Evolutionary conservation across 2,888 invertebrate species (phyloP).

Genomic region (Cheilosia urbana): DNA sequence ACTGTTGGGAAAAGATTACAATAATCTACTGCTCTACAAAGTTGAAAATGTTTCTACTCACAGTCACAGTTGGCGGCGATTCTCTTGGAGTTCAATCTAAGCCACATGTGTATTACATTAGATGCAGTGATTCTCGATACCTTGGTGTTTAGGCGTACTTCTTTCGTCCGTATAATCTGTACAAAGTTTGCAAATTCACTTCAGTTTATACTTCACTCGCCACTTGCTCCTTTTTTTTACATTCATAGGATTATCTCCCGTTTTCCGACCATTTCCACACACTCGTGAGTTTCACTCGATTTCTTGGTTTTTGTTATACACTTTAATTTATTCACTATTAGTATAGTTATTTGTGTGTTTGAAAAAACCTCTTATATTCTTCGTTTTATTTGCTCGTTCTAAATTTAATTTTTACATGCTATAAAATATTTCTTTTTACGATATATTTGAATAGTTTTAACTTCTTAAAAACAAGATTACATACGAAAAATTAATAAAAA

Average conservation of each 20-base stretch:
- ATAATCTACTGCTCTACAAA: too few species aligned
- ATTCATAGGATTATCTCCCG: neutral
- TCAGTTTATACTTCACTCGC: too few species aligned
- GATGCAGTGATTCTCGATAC: too few species aligned
- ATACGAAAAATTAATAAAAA: conserved; percentile 22
- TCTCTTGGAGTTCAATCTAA: too few species aligned
- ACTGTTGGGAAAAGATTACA: too few species aligned
- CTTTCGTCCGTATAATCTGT: too few species aligned
- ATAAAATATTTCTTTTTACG: conserved; percentile 28
- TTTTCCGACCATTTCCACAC: conserved; percentile 14
- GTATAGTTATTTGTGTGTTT: conserved; percentile 8
- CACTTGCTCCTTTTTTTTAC: too few species aligned
- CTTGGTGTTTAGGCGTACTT: too few species aligned
- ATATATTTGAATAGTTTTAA: conserved; percentile 29
- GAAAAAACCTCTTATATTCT: conserved; percentile 9
- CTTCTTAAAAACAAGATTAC: conserved; percentile 25
- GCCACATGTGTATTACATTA: too few species aligned
- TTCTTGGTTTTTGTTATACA: conserved; percentile 10
- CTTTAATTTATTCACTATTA: neutral
- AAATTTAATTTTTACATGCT: conserved; percentile 24
- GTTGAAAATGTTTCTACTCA: too few species aligned
- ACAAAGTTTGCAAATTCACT: too few species aligned
- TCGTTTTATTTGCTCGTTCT: conserved; percentile 22
- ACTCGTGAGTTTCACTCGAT: conserved; percentile 34
- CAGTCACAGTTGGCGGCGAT: too few species aligned